phyloP scores from a whole-genome alignment of 1,140 invertebrate genomes.

The Phymorhynchus buccinoides region DNA sequence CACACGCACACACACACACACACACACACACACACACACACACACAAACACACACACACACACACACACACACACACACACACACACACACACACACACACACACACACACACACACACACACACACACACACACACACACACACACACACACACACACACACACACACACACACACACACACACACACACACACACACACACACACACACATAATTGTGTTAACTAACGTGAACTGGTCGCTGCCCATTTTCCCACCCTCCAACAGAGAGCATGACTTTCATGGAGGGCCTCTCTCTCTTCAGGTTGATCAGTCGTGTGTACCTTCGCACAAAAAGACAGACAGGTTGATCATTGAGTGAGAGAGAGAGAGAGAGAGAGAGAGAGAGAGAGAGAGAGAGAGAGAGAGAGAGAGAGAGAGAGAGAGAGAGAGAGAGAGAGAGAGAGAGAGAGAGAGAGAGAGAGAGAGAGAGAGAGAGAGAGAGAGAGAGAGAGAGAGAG shows the following conservation, averaged over 20 bases:
- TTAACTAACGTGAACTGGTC: conserved; percentile 75
- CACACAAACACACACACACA: not conserved
- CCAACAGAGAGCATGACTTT: conserved; percentile 94
- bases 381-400: too few species aligned
- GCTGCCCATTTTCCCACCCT: conserved; percentile 96
- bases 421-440: too few species aligned
- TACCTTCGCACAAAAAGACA: conserved; percentile 77
- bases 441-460: too few species aligned
- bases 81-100: not conserved
- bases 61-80: not conserved
- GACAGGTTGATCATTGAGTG: too few species aligned
- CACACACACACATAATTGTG: too few species aligned
- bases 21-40: not conserved
- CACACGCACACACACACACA: conserved; percentile 5
- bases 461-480: too few species aligned
- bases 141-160: not conserved
- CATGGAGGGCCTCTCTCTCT: conserved; percentile 93
- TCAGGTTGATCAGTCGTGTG: conserved; percentile 89
- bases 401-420: too few species aligned
- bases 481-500: too few species aligned
- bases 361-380: too few species aligned
- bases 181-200: not conserved
- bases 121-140: not conserved
- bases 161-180: not conserved
- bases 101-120: not conserved